phyloP scores from a whole-genome alignment of 37 sponge, comb jelly and placozoan genomes.

The Halisarca cf. caerulea region DNA sequence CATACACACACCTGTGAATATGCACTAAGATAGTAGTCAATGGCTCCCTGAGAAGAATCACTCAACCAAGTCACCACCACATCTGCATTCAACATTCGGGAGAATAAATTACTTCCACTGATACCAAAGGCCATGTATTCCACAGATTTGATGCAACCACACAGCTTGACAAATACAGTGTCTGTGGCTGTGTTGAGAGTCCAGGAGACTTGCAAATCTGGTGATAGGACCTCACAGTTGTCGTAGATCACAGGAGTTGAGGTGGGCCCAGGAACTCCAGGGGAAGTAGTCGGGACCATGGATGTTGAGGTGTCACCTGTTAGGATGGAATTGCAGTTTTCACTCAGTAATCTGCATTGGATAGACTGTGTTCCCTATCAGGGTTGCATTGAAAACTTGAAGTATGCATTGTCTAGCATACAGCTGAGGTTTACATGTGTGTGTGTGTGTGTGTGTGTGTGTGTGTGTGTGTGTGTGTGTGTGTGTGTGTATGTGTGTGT shows the following conservation, averaged over 20 bases:
- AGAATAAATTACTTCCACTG: conserved; percentile 31
- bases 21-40: conserved; percentile 9
- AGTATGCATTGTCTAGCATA: too few relatives aligned
- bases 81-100: conserved; percentile 57
- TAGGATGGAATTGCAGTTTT: too few relatives aligned
- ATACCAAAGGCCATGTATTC: conserved; percentile 74
- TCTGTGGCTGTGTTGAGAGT: neutral
- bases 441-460: too few relatives aligned
- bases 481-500: too few relatives aligned
- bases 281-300: too few relatives aligned
- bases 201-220: conserved; percentile 5
- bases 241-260: neutral
- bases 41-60: neutral
- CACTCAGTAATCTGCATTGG: too few relatives aligned
- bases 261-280: neutral
- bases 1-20: neutral
- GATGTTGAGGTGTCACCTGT: too few relatives aligned
- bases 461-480: too few relatives aligned
- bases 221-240: conserved; percentile 17
- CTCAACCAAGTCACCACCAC: conserved; percentile 56
- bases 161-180: conserved; percentile 8
- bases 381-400: too few relatives aligned
- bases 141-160: conserved; percentile 39
- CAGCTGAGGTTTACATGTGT: too few relatives aligned
- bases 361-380: too few relatives aligned